Evolutionary conservation across 2,888 invertebrate genomes (phyloP).

Genomic region (Diaphora mendica): DNA sequence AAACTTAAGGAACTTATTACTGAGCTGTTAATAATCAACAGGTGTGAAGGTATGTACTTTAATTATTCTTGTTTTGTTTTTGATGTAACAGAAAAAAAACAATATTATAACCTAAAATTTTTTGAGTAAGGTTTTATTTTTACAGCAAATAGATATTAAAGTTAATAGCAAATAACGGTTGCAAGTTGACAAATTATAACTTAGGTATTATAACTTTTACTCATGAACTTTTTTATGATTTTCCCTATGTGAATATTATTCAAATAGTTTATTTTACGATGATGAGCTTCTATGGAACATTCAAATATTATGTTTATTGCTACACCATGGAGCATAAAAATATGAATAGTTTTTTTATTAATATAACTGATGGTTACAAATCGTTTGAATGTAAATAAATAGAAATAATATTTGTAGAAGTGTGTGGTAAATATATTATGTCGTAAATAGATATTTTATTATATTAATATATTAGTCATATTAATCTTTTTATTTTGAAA

Average conservation of each 20-base stretch:
- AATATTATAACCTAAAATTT: conserved; percentile 23
- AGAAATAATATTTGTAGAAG: conserved; percentile 10
- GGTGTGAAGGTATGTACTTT: conserved; percentile 56
- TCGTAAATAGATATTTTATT: not conserved
- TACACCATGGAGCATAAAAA: conserved; percentile 30
- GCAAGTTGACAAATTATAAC: conserved; percentile 12
- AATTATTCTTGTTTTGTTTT: conserved; percentile 11
- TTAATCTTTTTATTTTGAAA: not conserved
- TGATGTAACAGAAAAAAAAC: not conserved
- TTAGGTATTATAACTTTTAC: conserved; percentile 21
- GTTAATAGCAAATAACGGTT: conserved; percentile 14
- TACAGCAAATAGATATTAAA: conserved; percentile 1
- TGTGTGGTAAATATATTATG: conserved; percentile 5
- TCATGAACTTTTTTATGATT: conserved; percentile 31
- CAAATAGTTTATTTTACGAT: conserved; percentile 36
- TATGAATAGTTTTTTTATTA: conserved; percentile 18
- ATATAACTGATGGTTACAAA: conserved; percentile 7
- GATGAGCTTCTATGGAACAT: conserved; percentile 27
- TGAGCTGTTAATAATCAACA: conserved; percentile 44
- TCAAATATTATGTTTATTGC: conserved; percentile 22
- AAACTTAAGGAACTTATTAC: conserved; percentile 55
- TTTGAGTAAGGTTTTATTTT: conserved; percentile 13
- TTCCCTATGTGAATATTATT: conserved; percentile 24
- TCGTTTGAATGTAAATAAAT: conserved; percentile 12
- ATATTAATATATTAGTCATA: not conserved